These are phyloP conservation scores for Glaucidium brasilianum DNA, from an alignment of 2,113 vertebrate species.

Conservation along the genomic window DNA sequence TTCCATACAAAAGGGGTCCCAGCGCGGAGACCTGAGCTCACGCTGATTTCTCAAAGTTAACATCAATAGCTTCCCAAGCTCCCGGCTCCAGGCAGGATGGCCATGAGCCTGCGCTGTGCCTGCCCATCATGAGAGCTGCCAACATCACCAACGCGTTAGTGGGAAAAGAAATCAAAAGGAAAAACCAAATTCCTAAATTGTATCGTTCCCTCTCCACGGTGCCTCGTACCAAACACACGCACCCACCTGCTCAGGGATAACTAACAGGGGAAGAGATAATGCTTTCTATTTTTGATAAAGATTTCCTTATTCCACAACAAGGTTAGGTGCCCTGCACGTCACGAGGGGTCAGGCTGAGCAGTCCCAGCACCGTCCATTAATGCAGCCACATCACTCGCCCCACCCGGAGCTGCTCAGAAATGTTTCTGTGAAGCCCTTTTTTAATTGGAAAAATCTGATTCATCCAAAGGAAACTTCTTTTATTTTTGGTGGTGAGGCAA, in stretches of 20 bases:
- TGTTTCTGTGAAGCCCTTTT: not conserved
- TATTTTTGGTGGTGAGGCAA: not conserved
- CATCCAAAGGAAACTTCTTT: not conserved
- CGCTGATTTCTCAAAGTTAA: not conserved
- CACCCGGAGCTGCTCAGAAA: not conserved
- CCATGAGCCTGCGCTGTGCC: not conserved
- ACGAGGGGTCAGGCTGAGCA: not conserved
- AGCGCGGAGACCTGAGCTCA: not conserved
- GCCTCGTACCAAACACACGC: not conserved
- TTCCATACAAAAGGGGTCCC: not conserved
- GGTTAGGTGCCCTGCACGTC: not conserved
- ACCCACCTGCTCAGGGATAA: not conserved
- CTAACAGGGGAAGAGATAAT: not conserved
- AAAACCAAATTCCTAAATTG: not conserved
- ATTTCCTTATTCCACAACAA: not conserved
- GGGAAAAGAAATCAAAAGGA: not conserved
- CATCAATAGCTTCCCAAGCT: not conserved
- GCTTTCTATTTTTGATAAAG: not conserved
- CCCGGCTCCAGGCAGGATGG: not conserved
- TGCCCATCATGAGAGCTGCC: not conserved
- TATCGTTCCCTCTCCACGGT: not conserved
- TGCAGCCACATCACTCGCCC: not conserved
- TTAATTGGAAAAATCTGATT: not conserved
- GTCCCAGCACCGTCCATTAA: not conserved
- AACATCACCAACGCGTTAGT: not conserved